Evolutionary conservation across 2,113 vertebrate species (phyloP).

Genomic region (Promerops cafer): DNA sequence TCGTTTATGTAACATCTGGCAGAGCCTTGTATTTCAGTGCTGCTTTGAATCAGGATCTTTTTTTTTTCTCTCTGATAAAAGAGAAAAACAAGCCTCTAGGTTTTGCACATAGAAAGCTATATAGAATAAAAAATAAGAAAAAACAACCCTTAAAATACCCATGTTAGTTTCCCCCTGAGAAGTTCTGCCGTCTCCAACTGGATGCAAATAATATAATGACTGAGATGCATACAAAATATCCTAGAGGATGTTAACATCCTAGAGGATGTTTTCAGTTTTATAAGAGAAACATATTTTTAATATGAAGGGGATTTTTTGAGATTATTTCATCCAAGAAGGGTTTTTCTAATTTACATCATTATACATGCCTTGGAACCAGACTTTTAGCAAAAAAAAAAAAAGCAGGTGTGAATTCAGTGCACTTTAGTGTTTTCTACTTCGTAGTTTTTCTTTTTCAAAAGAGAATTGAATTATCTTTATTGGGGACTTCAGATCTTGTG

Average conservation of each 20-base stretch:
- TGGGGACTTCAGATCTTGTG: not conserved
- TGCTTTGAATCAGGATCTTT: constrained; percentile 61
- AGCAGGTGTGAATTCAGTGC: not conserved
- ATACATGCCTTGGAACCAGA: not conserved
- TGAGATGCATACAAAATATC: not conserved
- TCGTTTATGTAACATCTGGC: constrained; percentile 76
- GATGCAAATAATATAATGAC: not conserved
- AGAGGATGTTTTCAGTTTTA: not conserved
- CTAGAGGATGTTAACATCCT: not conserved
- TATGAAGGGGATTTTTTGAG: not conserved
- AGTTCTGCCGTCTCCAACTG: not conserved
- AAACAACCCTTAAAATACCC: constrained; percentile 2
- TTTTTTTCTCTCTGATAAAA: constrained; percentile 12
- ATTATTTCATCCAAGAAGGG: not conserved
- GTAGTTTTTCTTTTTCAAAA: not conserved
- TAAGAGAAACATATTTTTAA: not conserved
- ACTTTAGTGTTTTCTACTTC: not conserved
- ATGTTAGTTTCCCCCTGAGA: not conserved
- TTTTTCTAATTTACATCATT: constrained; percentile 11
- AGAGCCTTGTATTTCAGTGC: constrained; percentile 66
- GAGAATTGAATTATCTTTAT: not conserved
- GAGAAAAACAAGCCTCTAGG: constrained; percentile 33
- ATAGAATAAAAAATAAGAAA: not conserved
- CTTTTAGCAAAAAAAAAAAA: not conserved
- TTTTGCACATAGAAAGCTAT: constrained; percentile 51